Evolutionary conservation across 2,113 vertebrate genomes (phyloP).

Genomic region (Bothrops jararaca): DNA sequence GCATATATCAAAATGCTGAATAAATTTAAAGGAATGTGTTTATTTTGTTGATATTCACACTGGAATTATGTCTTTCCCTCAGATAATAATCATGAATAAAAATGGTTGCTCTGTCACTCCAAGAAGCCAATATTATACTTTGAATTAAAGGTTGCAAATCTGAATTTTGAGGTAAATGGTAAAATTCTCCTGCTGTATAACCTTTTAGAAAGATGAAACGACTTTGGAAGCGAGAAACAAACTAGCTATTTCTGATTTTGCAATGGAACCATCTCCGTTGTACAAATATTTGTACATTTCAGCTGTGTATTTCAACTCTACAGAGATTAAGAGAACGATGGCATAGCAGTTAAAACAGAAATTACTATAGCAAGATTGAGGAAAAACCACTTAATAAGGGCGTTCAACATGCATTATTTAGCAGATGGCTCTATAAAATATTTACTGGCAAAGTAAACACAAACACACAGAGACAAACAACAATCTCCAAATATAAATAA

Average conservation of each 20-base stretch:
- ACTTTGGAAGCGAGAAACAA: not conserved
- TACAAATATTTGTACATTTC: not conserved
- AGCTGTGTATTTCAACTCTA: not conserved
- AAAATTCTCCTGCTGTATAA: not conserved
- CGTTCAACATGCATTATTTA: conserved; percentile 26
- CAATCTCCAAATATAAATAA: not conserved
- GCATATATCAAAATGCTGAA: not conserved
- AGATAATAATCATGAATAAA: not conserved
- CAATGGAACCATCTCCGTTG: not conserved
- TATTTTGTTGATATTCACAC: not conserved
- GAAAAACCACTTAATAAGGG: conserved; percentile 21
- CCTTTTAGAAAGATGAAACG: not conserved
- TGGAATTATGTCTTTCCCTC: not conserved
- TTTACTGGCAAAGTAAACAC: conserved; percentile 10
- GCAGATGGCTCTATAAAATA: conserved; percentile 16
- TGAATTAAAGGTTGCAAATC: not conserved
- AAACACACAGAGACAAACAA: not conserved
- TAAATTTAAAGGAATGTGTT: not conserved
- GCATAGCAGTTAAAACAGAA: not conserved
- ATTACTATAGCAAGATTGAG: conserved; percentile 22
- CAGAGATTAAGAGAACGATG: not conserved
- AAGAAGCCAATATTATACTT: not conserved
- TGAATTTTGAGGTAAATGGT: not conserved
- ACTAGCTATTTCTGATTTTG: not conserved
- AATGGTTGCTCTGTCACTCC: not conserved